These are phyloP conservation scores for Scolopax mira DNA, from an alignment of 2,113 vertebrate genomes.

Conservation along the genomic window DNA sequence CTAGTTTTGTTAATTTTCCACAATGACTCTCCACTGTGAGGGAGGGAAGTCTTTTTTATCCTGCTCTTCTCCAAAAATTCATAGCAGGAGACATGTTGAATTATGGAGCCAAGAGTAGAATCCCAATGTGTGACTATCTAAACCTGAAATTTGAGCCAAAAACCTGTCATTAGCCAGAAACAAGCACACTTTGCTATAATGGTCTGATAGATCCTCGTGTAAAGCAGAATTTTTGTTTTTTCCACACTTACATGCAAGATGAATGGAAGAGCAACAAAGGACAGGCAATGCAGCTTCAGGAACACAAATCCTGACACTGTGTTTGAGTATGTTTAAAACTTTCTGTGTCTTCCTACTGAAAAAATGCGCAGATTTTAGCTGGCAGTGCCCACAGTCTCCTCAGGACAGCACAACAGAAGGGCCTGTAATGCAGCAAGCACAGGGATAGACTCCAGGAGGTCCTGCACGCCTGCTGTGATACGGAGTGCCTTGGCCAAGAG, in stretches of 20 bases:
- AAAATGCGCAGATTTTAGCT: neutral
- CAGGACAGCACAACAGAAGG: neutral
- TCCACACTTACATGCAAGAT: neutral
- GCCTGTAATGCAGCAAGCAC: neutral
- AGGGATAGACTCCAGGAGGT: neutral
- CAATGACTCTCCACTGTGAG: neutral
- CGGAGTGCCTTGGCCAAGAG: neutral
- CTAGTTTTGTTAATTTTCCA: neutral
- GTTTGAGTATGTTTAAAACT: neutral
- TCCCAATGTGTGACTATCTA: neutral
- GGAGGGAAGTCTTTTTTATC: neutral
- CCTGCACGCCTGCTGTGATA: neutral
- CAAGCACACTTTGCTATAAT: neutral
- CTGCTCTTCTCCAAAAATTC: neutral
- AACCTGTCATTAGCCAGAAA: neutral
- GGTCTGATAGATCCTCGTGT: neutral
- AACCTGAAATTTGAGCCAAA: neutral
- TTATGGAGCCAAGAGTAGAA: neutral
- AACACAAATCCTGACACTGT: neutral
- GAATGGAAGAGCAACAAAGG: neutral
- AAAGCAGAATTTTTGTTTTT: neutral
- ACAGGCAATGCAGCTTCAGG: fast-evolving
- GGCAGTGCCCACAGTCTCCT: neutral
- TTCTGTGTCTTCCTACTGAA: neutral
- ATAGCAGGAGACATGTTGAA: neutral